A percentile compares a stretch with the other conserved stretches of the same genome.
phyloP scores from a whole-genome alignment of 2,797 vertebrate genomes.

The Otolemur crassicaudatus region DNA sequence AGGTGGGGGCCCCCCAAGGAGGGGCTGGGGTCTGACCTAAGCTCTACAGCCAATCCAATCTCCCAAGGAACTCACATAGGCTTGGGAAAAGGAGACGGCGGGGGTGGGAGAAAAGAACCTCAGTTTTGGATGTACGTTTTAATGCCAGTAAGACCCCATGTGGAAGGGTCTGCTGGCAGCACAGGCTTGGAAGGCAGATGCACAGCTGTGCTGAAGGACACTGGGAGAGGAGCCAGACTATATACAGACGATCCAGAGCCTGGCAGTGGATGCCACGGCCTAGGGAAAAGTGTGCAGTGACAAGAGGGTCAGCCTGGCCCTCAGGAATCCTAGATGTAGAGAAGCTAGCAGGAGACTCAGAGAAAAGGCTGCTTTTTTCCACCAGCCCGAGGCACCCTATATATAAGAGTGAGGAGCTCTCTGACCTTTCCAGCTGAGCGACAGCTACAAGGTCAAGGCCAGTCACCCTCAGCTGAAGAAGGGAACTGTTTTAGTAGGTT shows the following conservation, averaged over 20 bases:
- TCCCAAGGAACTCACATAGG: rapidly evolving
- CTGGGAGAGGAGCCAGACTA: rapidly evolving
- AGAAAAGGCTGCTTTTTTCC: neutral
- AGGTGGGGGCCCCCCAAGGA: neutral
- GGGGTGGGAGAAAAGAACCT: neutral
- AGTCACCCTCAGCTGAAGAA: neutral
- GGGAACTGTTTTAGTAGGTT: neutral
- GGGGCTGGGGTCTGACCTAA: neutral
- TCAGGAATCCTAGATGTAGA: neutral
- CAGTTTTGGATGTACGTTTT: neutral
- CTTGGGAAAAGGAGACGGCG: too few species aligned
- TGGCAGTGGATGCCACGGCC: neutral
- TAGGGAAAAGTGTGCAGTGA: rapidly evolving
- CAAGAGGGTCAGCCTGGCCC: neutral
- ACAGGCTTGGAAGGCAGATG: rapidly evolving
- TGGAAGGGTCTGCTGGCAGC: neutral
- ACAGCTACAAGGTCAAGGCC: neutral
- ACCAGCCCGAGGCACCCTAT: neutral
- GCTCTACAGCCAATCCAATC: too few species aligned
- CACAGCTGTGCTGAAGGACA: rapidly evolving
- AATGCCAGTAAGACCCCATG: neutral
- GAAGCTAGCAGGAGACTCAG: neutral
- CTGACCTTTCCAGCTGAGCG: neutral
- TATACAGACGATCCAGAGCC: rapidly evolving
- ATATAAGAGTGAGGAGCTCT: neutral